phyloP scores from a whole-genome alignment of 2,888 invertebrate genomes.

The Cremastinae sp. region DNA sequence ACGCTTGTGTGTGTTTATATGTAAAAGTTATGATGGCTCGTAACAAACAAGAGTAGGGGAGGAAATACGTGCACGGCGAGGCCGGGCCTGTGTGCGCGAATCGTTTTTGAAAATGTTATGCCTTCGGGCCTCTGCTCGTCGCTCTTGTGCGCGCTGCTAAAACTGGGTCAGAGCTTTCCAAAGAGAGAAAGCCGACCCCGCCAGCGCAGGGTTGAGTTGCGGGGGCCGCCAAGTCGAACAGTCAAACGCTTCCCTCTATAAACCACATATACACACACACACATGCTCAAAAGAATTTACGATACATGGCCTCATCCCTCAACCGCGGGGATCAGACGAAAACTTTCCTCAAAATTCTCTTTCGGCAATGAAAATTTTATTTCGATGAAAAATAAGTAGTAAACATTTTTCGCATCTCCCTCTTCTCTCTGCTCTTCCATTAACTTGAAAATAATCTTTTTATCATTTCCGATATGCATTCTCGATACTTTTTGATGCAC shows the following conservation, averaged over 20 bases:
- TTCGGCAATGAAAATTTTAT: too few relatives aligned
- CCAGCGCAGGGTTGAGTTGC: slow-evolving; percentile 49
- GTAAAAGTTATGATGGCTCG: slow-evolving; percentile 39
- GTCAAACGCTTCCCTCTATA: slow-evolving; percentile 46
- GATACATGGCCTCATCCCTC: slow-evolving; percentile 7
- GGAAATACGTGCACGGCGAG: neutral
- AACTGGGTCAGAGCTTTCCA: slow-evolving; percentile 63
- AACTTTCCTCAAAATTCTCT: too few relatives aligned
- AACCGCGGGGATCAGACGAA: too few relatives aligned
- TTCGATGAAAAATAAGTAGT: too few relatives aligned
- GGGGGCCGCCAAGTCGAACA: slow-evolving; percentile 58
- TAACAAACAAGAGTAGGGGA: slow-evolving; percentile 15
- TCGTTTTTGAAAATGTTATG: slow-evolving; percentile 60
- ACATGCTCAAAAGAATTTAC: slow-evolving; percentile 39
- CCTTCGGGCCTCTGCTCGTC: slow-evolving; percentile 42
- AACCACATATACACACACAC: neutral
- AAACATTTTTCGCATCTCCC: too few relatives aligned
- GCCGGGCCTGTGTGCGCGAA: slow-evolving; percentile 16
- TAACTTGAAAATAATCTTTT: too few relatives aligned
- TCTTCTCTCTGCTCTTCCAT: too few relatives aligned
- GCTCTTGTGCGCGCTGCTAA: slow-evolving; percentile 28
- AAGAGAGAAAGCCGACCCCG: slow-evolving; percentile 40
- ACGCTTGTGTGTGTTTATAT: neutral
- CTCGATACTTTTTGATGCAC: too few relatives aligned
- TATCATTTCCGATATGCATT: too few relatives aligned